A percentile compares a stretch with the other conserved stretches of the same genome.
Conservation (phyloP, 2,113 vertebrate species). For the Oreochromis tanganicae region DNA sequence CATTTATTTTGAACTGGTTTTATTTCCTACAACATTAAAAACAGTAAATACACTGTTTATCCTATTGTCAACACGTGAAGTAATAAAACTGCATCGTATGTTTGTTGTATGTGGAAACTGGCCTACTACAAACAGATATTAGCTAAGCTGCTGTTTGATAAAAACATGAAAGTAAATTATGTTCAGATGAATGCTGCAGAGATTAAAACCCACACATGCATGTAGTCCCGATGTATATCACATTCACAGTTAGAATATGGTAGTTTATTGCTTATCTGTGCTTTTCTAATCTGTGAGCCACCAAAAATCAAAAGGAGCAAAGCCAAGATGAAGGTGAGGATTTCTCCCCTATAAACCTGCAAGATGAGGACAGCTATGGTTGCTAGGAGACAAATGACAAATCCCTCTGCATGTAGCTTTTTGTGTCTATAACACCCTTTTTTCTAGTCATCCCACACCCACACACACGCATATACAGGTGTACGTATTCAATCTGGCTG, state of each 20-base stretch:
- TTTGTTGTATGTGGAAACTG: not conserved
- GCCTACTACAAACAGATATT: not conserved
- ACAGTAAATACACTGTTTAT: not conserved
- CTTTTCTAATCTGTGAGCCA: not conserved
- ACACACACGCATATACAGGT: not conserved
- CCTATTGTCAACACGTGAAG: not conserved
- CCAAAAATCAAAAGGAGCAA: not conserved
- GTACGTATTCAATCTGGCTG: not conserved
- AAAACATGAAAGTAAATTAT: not conserved
- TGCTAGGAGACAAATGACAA: not conserved
- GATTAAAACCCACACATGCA: not conserved
- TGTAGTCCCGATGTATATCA: not conserved
- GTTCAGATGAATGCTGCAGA: not conserved
- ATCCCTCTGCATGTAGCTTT: not conserved
- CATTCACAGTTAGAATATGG: not conserved
- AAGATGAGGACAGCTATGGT: not conserved
- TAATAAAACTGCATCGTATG: not conserved
- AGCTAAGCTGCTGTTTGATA: not conserved
- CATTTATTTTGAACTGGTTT: not conserved
- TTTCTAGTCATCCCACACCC: not conserved
- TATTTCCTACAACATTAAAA: not conserved
- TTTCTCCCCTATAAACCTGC: not conserved
- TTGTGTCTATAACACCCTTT: not conserved
- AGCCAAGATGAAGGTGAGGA: not conserved
- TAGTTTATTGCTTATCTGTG: not conserved